Evolutionary conservation across 2,888 invertebrate genomes (phyloP).

Genomic region (Netelia melanura): DNA sequence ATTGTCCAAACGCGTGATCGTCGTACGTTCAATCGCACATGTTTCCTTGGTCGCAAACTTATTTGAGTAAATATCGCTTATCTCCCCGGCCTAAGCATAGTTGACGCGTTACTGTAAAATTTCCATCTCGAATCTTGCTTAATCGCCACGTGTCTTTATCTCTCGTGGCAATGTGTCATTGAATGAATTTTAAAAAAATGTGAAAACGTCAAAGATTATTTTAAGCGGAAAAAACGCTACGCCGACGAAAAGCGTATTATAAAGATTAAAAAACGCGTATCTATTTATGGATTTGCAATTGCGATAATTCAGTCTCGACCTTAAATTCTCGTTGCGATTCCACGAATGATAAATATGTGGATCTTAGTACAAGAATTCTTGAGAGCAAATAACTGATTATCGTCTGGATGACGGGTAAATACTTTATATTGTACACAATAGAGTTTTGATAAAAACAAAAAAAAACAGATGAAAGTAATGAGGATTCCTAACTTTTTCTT

Average conservation of each 20-base stretch:
- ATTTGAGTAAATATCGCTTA: neutral
- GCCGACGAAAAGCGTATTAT: neutral
- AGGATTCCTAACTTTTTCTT: neutral
- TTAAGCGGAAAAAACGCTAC: neutral
- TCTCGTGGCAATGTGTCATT: neutral
- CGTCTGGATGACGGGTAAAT: neutral
- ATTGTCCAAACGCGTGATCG: neutral
- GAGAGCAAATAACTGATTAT: neutral
- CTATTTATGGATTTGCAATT: neutral
- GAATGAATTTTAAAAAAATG: neutral
- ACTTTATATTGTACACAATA: neutral
- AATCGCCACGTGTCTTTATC: neutral
- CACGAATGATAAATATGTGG: too few relatives aligned
- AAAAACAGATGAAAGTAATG: neutral
- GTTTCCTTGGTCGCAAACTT: neutral
- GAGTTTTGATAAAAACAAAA: neutral
- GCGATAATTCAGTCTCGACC: too few relatives aligned
- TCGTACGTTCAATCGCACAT: neutral
- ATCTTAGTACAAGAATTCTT: neutral
- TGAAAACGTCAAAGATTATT: neutral
- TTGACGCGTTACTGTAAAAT: slow-evolving; percentile 1
- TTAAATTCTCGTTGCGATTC: too few relatives aligned
- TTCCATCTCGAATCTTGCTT: neutral
- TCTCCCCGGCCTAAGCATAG: neutral
- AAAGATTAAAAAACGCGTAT: neutral